Conservation (phyloP, 2,797 vertebrate species). For the Sciurus carolinensis region DNA sequence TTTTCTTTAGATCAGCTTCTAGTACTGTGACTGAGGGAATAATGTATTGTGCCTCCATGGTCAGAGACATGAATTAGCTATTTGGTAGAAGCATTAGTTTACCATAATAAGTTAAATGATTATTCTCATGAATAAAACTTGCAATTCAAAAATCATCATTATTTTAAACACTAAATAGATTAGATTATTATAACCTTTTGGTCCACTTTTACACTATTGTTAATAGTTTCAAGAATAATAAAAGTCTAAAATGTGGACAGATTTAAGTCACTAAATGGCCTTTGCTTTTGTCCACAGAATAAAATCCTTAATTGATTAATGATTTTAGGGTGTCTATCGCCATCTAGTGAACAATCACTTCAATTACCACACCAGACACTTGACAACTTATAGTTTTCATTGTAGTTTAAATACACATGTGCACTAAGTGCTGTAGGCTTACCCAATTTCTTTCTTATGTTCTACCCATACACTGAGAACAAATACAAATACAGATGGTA, state of each 20-base stretch:
- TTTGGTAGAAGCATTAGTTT: conserved; percentile 60
- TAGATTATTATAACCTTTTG: conserved; percentile 59
- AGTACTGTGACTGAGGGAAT: conserved; percentile 45
- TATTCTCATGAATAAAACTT: conserved; percentile 72
- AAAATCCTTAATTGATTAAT: conserved; percentile 87
- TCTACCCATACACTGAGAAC: conserved; percentile 58
- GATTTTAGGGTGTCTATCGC: conserved; percentile 91
- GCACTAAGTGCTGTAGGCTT: conserved; percentile 17
- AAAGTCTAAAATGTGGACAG: conserved; percentile 63
- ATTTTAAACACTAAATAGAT: conserved; percentile 72
- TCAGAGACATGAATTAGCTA: conserved; percentile 62
- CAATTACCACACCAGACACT: conserved; percentile 73
- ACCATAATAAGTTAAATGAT: conserved; percentile 61
- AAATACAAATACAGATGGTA: conserved; percentile 63
- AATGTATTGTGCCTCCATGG: not conserved
- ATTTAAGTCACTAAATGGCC: conserved; percentile 53
- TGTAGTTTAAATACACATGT: conserved; percentile 25
- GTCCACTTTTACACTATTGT: conserved; percentile 40
- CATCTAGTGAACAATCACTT: conserved; percentile 89
- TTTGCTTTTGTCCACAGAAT: conserved; percentile 73
- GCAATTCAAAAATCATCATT: conserved; percentile 59
- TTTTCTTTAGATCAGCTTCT: conserved; percentile 61
- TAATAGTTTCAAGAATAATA: conserved; percentile 69
- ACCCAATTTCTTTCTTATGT: conserved; percentile 50
- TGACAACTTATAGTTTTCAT: not conserved